A percentile compares a stretch with the other conserved stretches of the same genome.
phyloP scores from a whole-genome alignment of 2,797 vertebrate genomes.

The Labeo calbasu region DNA sequence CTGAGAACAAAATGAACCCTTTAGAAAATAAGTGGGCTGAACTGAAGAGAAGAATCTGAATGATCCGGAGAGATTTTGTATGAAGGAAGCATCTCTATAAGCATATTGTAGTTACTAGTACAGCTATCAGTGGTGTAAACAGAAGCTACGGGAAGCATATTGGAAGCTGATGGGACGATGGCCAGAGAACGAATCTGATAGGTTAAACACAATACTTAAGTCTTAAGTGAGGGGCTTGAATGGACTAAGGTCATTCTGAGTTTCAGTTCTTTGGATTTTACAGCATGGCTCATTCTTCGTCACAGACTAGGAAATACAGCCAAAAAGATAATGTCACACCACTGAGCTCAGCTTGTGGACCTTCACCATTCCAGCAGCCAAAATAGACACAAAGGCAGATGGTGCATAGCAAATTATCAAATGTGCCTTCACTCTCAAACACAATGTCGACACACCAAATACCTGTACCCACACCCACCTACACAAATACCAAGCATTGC shows the following conservation, averaged over 20 bases:
- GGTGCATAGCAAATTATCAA: slow-evolving; percentile 38
- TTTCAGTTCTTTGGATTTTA: slow-evolving; percentile 1
- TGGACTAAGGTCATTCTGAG: background rate
- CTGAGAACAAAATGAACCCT: too few species aligned
- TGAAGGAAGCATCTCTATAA: background rate
- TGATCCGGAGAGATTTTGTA: too few species aligned
- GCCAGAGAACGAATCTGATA: background rate
- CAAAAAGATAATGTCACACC: background rate
- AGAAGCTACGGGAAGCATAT: background rate
- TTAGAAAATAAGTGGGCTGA: too few species aligned
- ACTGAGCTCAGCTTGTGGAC: background rate
- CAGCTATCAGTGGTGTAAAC: background rate
- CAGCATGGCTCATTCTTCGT: background rate
- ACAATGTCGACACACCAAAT: slow-evolving; percentile 23
- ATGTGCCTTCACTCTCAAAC: slow-evolving; percentile 14
- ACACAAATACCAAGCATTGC: slow-evolving; percentile 9
- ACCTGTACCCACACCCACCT: slow-evolving; percentile 19
- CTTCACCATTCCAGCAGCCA: slow-evolving; percentile 3
- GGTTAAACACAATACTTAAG: background rate
- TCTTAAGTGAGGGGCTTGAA: background rate
- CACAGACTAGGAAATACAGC: slow-evolving; percentile 3
- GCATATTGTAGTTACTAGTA: background rate
- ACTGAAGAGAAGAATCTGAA: too few species aligned
- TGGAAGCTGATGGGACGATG: slow-evolving; percentile 2
- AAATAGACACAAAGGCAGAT: slow-evolving; percentile 40